Evolutionary conservation across 2,888 invertebrate species (phyloP), one percentile per base, ranked within the genome.

Genomic region (Drosophila mercatorum): DNA sequence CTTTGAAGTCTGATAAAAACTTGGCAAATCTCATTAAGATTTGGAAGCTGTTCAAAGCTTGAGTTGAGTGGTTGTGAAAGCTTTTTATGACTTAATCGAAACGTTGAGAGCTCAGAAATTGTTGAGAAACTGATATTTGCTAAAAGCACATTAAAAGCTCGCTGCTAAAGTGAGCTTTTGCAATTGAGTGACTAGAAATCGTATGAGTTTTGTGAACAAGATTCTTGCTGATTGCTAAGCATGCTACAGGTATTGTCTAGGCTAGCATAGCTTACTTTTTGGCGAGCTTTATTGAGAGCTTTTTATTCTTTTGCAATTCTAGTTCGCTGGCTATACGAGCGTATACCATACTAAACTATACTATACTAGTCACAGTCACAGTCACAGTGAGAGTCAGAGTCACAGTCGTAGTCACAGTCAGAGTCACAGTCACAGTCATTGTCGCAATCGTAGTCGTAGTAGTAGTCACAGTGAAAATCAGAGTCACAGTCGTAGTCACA

Each of bases 381-480:
- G 26, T 46, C 22, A 46, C 44, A 12, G 22, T 26, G 12, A 11
- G 11, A 26, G 38, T 31, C 36, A 7, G 11, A 36, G 36, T 43
- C 1, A 28, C 10, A 22, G 31, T 49, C 31, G 8, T 22, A 38
- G 36, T 53, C 52, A 38, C 26, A 53, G 17, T 61, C 28, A 40
- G 40, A 73, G 3, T 51, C 46, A 14, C 8, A 36, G 34, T 51
- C 46, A 12, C 5, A 46, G 26, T 46, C 22, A 46, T 12, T 12
- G 22, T 26, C 44, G 11, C 22, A 12, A 38, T 31, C 36, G 7
- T n/a, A 36, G 36, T 43, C 1, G 28, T 10, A 22, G 31, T 49
- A 31, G 6, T 22, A 38, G 36, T 53, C 52, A 38, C 26, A 53
- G 17, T 61, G 34, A 40, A 36, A 73, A 3, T 51, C 40, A 14